A percentile compares a stretch with the other conserved stretches of the same genome.
phyloP scores from a whole-genome alignment of 37 sponge, comb jelly and placozoan genomes.

The Lycopodina hypogea region DNA sequence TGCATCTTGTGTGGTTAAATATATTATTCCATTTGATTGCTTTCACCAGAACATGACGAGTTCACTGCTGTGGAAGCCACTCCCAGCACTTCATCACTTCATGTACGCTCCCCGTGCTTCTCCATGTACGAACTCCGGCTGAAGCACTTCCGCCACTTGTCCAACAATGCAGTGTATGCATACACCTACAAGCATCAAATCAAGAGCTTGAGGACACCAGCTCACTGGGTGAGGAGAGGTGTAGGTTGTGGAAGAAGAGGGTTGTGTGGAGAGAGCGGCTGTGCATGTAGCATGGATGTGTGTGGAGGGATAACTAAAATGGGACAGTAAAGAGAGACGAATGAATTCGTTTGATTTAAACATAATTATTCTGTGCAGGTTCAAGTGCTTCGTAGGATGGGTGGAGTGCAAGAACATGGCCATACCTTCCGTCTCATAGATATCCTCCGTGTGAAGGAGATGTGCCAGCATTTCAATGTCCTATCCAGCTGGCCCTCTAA shows the following conservation, averaged over 20 bases:
- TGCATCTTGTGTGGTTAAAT: too few relatives aligned
- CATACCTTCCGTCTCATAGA: constrained; percentile 60
- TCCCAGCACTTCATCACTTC: constrained; percentile 13
- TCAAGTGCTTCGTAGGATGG: constrained; percentile 53
- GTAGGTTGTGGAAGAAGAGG: neutral
- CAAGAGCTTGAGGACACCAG: constrained; percentile 37
- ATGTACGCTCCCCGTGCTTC: constrained; percentile 44
- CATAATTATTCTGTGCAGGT: too few relatives aligned
- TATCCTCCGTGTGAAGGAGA: constrained; percentile 28
- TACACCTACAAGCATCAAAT: constrained; percentile 65
- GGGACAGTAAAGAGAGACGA: too few relatives aligned
- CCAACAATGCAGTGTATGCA: constrained; percentile 49
- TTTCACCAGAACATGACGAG: neutral
- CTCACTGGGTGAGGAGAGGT: constrained; percentile 49
- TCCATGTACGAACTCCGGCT: constrained; percentile 53
- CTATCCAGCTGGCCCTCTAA: constrained; percentile 11
- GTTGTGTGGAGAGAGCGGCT: neutral
- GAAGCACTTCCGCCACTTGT: constrained; percentile 38
- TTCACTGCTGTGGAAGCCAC: neutral
- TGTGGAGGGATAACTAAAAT: too few relatives aligned
- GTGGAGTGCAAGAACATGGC: constrained; percentile 47
- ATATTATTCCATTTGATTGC: too few relatives aligned
- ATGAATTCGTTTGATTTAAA: too few relatives aligned
- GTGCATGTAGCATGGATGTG: too few relatives aligned
- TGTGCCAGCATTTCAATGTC: constrained; percentile 32